Evolutionary conservation across 2,113 vertebrate genomes (phyloP), one percentile per base, ranked within the genome.

Genomic region (Noturus placidus): DNA sequence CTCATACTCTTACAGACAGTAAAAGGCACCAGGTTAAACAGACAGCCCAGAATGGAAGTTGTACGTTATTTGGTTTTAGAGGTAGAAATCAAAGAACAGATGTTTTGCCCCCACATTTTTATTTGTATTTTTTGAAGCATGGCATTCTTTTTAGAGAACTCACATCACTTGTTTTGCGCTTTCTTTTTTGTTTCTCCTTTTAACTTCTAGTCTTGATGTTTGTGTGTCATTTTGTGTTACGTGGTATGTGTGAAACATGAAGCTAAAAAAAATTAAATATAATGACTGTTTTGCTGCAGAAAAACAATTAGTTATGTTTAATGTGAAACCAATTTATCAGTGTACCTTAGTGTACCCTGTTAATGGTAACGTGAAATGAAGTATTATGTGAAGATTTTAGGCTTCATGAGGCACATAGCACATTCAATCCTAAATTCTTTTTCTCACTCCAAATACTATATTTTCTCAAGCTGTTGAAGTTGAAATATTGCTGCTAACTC

Each of bases 181-280:
- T 94, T 92, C 86, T 90, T 76, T 88, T 87, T 89, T 89, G 89
- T 88, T 50, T 10, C 46, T 50, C 46, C 59, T 92, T 89, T 92
- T 89, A 89, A 89, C 83, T 92, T 88, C 89, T 42, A 84, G 87
- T 89, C 78, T 91, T 86, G 90, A 92, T 84, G 54, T 86, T 56
- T 80, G 57, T 84, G 82, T 87, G 77, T 83, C 42, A 82, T 79
- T 85, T 88, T 87, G 91, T 89, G 90, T 93, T 87, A 89, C 91
- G 93, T 94, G 93, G 90, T 94, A 87, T 94, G 91, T 93, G 91
- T 91, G 91, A 81, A 92, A 92, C 93, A 94, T 95, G 94, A 92
- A 92, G 82, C 83, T 87, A 27, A 50, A 79, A 65, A 46, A 54
- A 61, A 79, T 78, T 9, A n/a, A 56, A 27, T 30, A 19, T 19